phyloP scores from a whole-genome alignment of 2,113 vertebrate genomes.

The Coryphaenoides rupestris region DNA sequence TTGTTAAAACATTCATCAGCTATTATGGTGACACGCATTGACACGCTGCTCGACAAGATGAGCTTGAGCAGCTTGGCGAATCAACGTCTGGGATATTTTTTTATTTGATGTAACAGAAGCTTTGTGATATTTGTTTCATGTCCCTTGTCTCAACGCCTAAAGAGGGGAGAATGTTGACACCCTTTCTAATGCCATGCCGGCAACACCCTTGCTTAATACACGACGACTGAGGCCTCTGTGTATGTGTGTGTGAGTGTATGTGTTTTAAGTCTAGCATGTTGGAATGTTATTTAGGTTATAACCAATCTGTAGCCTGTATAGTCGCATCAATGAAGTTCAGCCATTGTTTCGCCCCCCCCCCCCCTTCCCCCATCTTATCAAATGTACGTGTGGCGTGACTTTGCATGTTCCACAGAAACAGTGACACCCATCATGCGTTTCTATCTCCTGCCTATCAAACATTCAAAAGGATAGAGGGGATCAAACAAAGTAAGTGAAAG shows the following conservation, averaged over 20 bases:
- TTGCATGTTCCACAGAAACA: too few relatives aligned
- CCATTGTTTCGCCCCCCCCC: too few relatives aligned
- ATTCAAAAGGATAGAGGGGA: too few relatives aligned
- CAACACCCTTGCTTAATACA: not conserved
- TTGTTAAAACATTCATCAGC: constrained; percentile 16
- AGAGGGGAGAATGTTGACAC: too few relatives aligned
- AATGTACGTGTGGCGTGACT: too few relatives aligned
- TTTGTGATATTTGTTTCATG: not conserved
- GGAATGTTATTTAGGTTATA: constrained; percentile 16
- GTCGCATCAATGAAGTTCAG: too few relatives aligned
- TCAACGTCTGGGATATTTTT: not conserved
- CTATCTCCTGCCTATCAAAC: too few relatives aligned
- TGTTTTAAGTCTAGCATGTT: not conserved
- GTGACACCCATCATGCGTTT: too few relatives aligned
- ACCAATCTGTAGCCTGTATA: constrained; percentile 3
- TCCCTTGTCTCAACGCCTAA: too few relatives aligned
- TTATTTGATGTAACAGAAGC: not conserved
- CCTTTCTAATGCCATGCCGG: too few relatives aligned
- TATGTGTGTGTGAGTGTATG: not conserved
- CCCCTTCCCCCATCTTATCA: too few relatives aligned
- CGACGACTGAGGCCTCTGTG: not conserved
- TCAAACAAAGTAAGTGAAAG: too few relatives aligned
- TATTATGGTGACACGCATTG: constrained; percentile 11
- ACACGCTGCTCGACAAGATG: constrained; percentile 24
- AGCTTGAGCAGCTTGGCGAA: not conserved